Conservation (phyloP, 2,797 vertebrate species). For the Triplophysa yarkandensis region DNA sequence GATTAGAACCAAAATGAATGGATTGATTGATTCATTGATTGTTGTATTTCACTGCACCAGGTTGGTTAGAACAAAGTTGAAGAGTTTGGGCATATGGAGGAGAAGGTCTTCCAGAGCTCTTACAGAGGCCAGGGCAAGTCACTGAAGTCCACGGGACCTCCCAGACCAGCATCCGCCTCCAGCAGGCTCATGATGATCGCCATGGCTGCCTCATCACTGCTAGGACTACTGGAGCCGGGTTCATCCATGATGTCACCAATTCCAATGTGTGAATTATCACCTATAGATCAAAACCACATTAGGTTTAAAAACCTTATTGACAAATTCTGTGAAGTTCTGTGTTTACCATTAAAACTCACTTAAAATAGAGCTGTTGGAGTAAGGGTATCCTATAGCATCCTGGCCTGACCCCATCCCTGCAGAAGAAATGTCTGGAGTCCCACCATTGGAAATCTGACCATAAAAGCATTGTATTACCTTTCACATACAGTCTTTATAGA, state of each 20-base stretch:
- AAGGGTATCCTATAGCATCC: slow-evolving; percentile 90
- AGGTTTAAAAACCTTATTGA: not conserved
- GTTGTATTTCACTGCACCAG: not conserved
- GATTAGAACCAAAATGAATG: too few species aligned
- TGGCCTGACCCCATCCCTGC: slow-evolving; percentile 83
- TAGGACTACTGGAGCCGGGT: slow-evolving; percentile 89
- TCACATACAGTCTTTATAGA: not conserved
- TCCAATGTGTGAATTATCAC: slow-evolving; percentile 84
- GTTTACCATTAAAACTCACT: slow-evolving; percentile 76
- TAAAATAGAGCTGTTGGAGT: slow-evolving; percentile 91
- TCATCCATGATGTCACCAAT: slow-evolving; percentile 85
- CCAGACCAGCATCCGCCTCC: slow-evolving; percentile 90
- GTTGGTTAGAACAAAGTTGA: not conserved
- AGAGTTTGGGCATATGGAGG: not conserved
- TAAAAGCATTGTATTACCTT: not conserved
- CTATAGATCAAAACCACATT: slow-evolving; percentile 50
- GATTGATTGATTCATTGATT: not conserved
- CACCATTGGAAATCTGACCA: slow-evolving; percentile 87
- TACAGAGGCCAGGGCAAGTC: slow-evolving; percentile 90
- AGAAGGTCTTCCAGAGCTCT: not conserved
- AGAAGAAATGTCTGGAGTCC: slow-evolving; percentile 88
- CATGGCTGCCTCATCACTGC: slow-evolving; percentile 93
- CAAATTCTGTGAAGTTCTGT: not conserved
- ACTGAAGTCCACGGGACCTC: slow-evolving; percentile 88
- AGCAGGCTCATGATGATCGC: slow-evolving; percentile 96